phyloP scores from a whole-genome alignment of 2,113 vertebrate species.

The Gobio gobio region DNA sequence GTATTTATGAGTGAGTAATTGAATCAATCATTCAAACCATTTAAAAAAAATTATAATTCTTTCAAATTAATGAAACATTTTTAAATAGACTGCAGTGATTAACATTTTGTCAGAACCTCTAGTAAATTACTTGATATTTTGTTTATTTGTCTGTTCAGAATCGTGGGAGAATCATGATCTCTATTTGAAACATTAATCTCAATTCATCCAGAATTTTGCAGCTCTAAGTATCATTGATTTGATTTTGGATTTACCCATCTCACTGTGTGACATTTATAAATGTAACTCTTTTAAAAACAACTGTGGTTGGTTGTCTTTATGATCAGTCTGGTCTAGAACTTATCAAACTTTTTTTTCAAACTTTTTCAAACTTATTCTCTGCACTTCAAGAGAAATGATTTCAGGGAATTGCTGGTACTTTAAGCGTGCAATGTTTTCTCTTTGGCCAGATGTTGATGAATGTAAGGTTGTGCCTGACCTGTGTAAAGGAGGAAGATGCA shows the following conservation, averaged over 20 bases:
- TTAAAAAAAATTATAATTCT: too few relatives aligned
- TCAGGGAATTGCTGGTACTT: neutral
- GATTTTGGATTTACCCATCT: neutral
- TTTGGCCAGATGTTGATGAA: slow-evolving; percentile 80
- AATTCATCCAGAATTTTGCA: too few relatives aligned
- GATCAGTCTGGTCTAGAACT: neutral
- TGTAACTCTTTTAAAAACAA: neutral
- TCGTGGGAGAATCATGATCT: too few relatives aligned
- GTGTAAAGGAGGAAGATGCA: slow-evolving; percentile 79
- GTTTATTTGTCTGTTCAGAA: too few relatives aligned
- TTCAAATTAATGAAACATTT: too few relatives aligned
- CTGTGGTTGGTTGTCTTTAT: neutral
- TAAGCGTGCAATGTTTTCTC: neutral
- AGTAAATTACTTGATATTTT: too few relatives aligned
- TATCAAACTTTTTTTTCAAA: neutral
- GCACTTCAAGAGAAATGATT: neutral
- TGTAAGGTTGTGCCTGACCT: slow-evolving; percentile 80
- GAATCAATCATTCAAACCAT: too few relatives aligned
- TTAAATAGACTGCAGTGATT: too few relatives aligned
- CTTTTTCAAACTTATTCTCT: neutral
- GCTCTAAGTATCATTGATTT: neutral
- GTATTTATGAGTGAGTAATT: too few relatives aligned
- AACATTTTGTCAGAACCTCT: too few relatives aligned
- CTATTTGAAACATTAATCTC: too few relatives aligned
- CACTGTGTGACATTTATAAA: neutral